Conservation (phyloP, 2,888 invertebrate genomes). For the Drosophila neutralis region DNA sequence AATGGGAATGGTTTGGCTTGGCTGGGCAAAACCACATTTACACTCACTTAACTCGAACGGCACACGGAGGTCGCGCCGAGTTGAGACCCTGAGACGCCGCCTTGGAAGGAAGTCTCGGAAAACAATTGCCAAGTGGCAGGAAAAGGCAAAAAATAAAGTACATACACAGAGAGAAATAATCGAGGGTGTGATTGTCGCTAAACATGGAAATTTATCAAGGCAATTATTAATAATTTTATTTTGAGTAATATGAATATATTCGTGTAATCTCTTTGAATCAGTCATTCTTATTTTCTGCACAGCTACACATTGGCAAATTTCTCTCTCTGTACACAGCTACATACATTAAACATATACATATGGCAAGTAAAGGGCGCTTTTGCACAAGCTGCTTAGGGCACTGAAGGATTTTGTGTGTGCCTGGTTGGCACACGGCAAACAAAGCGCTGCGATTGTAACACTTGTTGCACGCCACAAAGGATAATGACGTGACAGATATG, state of each 20-base stretch:
- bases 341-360: neutral
- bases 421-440: conserved; percentile 50
- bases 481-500: conserved; percentile 69
- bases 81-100: conserved; percentile 25
- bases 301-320: neutral
- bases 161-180: neutral
- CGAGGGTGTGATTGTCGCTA: neutral
- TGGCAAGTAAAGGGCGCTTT: conserved; percentile 41
- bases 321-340: neutral
- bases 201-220: neutral
- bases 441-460: conserved; percentile 73
- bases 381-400: conserved; percentile 79
- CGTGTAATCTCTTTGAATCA: neutral
- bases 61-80: conserved; percentile 44
- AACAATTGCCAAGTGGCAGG: conserved; percentile 66
- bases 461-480: conserved; percentile 78
- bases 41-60: conserved; percentile 74
- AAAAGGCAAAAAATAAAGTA: conserved; percentile 16
- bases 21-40: conserved; percentile 64
- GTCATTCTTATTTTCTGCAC: neutral
- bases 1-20: conserved; percentile 17
- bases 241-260: too few relatives aligned
- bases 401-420: conserved; percentile 68
- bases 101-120: conserved; percentile 46
- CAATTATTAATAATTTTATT: neutral